Base-by-base conservation (phyloP, 2,888 invertebrate genomes). In the Leucophora obtusa region DNA sequence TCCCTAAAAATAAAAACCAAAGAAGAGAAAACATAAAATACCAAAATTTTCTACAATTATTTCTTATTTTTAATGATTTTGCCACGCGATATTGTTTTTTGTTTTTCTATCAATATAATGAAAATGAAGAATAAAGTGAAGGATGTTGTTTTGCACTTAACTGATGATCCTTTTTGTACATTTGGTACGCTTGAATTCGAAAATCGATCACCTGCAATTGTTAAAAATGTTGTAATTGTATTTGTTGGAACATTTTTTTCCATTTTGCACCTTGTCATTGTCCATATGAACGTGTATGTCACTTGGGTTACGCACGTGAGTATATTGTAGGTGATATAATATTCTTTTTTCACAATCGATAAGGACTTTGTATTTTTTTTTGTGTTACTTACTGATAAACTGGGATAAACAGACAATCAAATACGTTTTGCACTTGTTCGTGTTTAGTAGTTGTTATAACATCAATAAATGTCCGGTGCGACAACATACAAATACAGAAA, bases 31-130 rank as follows among this genome's bases (percentile, higher is more conserved):
- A 54, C 14, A 14, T 2, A 11, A n/a, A 47, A 47, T 47, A 4
- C 6, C 6, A 35, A 56, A 60, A 68, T 50, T 66, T 71, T 60
- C 66, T 66, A 68, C 54, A 72, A 78, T 56, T 72, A 59, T 65
- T 70, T 77, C 74, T 59, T 73, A 51, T 33, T 70, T 77, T 77
- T 77, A 68, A 81, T 66, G 81, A 77, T 81, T 81, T 81, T 81
- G 81, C 81, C 81, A 81, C 81, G 81, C 81, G 81, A 81, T 77
- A 60, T 66, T 38, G 14, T 68, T 35, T 35, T 47, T 56, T 18
- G 28, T 63, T 47, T 38, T 62, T 51, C 17, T 54, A 38, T 17
- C 17, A 17, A 59, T 11, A 15, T 53, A 28, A 15, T 3, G 15
- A 38, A 63, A 51, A 59, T 38, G 14, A 35, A 58, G 8, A 8